Evolutionary conservation across 2,113 vertebrate genomes (phyloP).

Genomic region (Suncus etruscus): DNA sequence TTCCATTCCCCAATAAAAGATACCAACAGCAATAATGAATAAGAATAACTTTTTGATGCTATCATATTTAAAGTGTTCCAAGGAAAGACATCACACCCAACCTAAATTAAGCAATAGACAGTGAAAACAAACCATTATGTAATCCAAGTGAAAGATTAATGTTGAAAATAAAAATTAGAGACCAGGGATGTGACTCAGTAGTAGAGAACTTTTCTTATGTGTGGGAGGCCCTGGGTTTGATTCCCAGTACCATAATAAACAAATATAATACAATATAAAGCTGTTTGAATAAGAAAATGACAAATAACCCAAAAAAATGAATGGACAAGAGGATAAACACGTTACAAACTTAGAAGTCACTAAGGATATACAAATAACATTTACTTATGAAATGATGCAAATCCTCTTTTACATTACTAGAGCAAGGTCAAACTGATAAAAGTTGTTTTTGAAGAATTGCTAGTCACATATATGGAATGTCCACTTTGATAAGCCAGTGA

Average conservation of each 20-base stretch:
- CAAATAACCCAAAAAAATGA: not conserved
- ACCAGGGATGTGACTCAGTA: no score
- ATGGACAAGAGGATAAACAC: not conserved
- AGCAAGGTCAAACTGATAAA: no score
- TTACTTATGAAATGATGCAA: not conserved
- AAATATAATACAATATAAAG: no score
- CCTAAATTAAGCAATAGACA: not conserved
- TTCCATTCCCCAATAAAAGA: no score
- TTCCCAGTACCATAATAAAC: no score
- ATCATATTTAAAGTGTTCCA: not conserved
- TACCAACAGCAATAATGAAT: not conserved
- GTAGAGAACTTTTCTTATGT: no score
- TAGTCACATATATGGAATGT: no score
- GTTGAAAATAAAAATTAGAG: conserved; percentile 27
- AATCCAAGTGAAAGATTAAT: not conserved
- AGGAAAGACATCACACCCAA: not conserved
- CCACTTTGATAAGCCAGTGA: no score
- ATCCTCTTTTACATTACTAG: no score
- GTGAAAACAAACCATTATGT: not conserved
- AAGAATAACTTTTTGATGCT: not conserved
- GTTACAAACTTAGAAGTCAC: not conserved
- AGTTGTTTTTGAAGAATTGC: no score
- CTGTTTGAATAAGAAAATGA: conserved; percentile 2
- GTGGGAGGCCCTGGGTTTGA: no score
- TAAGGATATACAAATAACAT: not conserved